phyloP scores from a whole-genome alignment of 2,113 vertebrate species.

The Cichladusa arquata region DNA sequence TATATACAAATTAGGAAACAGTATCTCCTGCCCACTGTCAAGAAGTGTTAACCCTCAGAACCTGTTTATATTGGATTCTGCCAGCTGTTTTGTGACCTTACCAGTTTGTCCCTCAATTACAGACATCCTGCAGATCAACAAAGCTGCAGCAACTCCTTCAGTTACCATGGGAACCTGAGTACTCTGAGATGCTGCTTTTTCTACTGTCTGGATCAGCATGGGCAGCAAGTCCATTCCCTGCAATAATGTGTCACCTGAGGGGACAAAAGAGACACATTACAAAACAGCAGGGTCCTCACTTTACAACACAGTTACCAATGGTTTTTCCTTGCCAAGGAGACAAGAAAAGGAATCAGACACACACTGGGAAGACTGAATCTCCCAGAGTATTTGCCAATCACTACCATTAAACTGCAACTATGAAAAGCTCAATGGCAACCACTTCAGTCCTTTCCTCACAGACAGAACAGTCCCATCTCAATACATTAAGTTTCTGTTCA shows the following conservation, averaged over 20 bases:
- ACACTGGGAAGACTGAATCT: background rate
- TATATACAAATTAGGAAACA: background rate
- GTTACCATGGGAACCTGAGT: conserved; percentile 87
- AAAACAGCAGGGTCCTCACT: background rate
- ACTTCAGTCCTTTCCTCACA: background rate
- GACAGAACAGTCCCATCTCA: background rate
- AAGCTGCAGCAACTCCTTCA: conserved; percentile 87
- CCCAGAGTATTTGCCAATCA: background rate
- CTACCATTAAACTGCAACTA: background rate
- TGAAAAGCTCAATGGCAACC: background rate
- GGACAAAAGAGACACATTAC: background rate
- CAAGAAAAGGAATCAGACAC: background rate
- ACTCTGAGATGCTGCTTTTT: conserved; percentile 89
- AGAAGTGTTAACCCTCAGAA: background rate
- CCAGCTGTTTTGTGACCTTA: conserved; percentile 61
- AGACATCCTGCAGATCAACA: conserved; percentile 88
- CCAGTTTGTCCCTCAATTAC: conserved; percentile 84
- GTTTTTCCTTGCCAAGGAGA: background rate
- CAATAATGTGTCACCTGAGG: conserved; percentile 84
- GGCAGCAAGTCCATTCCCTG: conserved; percentile 86
- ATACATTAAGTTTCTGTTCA: background rate
- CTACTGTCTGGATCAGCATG: conserved; percentile 86
- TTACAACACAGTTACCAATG: background rate
- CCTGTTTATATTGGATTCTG: background rate
- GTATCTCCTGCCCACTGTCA: background rate